Evolutionary conservation across 2,797 vertebrate genomes (phyloP).

Genomic region (Tapirus indicus): DNA sequence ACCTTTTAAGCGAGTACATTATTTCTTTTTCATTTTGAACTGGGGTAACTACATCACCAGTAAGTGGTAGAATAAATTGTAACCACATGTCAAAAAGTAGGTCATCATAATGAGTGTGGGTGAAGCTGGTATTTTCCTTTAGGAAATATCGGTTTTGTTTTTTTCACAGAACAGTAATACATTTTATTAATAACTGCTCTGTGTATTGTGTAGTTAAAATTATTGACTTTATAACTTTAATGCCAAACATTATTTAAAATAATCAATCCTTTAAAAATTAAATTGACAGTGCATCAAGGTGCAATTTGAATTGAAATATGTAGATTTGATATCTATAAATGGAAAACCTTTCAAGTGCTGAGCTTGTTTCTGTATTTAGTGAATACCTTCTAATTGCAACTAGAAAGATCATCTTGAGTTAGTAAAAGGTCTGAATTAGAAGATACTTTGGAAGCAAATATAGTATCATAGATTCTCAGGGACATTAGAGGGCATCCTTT

Average conservation of each 20-base stretch:
- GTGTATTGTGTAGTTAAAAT: not conserved
- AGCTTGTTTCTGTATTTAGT: not conserved
- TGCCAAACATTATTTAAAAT: conserved; percentile 46
- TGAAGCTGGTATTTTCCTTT: conserved; percentile 57
- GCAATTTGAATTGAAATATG: not conserved
- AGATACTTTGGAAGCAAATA: not conserved
- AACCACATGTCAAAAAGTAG: conserved; percentile 62
- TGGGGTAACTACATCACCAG: conserved; percentile 44
- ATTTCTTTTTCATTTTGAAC: conserved; percentile 59
- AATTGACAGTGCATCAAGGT: not conserved
- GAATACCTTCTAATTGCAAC: not conserved
- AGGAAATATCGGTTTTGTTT: not conserved
- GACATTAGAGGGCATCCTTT: not conserved
- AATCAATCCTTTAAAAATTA: not conserved
- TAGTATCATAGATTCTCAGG: not conserved
- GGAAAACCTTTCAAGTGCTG: not conserved
- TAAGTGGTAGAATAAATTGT: conserved; percentile 69
- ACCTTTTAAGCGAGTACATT: conserved; percentile 67
- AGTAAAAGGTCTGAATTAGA: not conserved
- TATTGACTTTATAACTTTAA: conserved; percentile 2
- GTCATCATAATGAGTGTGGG: conserved; percentile 40
- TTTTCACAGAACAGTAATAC: not conserved
- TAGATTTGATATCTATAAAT: not conserved
- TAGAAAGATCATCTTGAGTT: not conserved
- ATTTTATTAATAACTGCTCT: conserved; percentile 54